Percentiles rank a stretch among this genome's conserved stretches.
phyloP scores from a whole-genome alignment of 2,113 vertebrate genomes.

The Callipepla californica region DNA sequence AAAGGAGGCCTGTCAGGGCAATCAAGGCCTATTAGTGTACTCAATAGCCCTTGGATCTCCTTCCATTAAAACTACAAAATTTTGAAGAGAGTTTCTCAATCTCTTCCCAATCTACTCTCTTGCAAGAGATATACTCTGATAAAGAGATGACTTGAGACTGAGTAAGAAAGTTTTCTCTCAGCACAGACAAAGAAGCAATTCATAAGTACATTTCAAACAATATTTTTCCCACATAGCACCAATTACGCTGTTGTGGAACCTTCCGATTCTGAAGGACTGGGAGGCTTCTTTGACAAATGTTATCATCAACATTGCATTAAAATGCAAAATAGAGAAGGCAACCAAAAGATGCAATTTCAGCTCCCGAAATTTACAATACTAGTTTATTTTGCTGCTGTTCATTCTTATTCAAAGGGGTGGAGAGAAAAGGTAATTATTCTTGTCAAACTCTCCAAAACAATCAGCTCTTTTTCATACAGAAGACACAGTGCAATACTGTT shows the following conservation, averaged over 20 bases:
- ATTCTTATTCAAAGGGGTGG: slow-evolving; percentile 36
- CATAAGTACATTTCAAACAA: slow-evolving; percentile 69
- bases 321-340: slow-evolving; percentile 65
- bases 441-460: slow-evolving; percentile 60
- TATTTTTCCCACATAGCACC: slow-evolving; percentile 65
- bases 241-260: slow-evolving; percentile 55
- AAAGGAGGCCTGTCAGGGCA: background rate
- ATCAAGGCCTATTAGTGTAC: background rate
- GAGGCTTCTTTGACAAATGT: slow-evolving; percentile 70
- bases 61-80: background rate
- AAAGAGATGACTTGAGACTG: background rate
- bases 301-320: slow-evolving; percentile 65
- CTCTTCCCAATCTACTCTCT: background rate
- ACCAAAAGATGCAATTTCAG: slow-evolving; percentile 63
- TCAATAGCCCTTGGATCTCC: background rate
- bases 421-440: slow-evolving; percentile 56
- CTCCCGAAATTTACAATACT: slow-evolving; percentile 42
- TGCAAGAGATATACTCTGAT: background rate
- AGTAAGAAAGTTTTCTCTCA: slow-evolving; percentile 49
- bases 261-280: slow-evolving; percentile 53
- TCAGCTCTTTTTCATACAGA: slow-evolving; percentile 12
- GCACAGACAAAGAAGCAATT: slow-evolving; percentile 68
- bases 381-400: slow-evolving; percentile 42
- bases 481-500: background rate
- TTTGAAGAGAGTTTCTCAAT: background rate